Base-by-base conservation (phyloP, 2,888 invertebrate genomes). In the Lasioglossum malachurum region DNA sequence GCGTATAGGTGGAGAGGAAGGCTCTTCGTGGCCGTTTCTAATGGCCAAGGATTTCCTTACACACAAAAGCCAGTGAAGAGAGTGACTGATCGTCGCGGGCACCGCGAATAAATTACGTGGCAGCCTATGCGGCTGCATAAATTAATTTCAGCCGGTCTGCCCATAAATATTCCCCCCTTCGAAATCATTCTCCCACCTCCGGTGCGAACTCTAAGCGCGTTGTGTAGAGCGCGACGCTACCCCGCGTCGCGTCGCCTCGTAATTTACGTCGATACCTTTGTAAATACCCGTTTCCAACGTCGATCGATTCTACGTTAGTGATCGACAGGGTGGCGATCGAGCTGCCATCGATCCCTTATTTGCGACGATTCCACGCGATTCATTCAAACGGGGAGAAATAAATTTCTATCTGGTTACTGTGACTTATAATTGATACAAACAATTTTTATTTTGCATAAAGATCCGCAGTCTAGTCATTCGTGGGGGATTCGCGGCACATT, bases 121-220 rank as follows among this genome's bases (percentile, higher is more conserved):
- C 94, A 94, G 92, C 93, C 94, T 93, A 94, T 94, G 94, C 91
- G 93, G 93, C 94, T 93, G 94, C 94, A 94, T 94, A 94, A 95
- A 95, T 95, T 94, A 95, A 95, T 95, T 95, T 95, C 93, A 93
- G 88, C 93, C 91, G 92, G 89, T 91, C 93, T 87, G 93, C 91
- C 91, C 94, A 94, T 95, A 94, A 95, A 94, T 95, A 94, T 94
- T 93, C 90, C 90, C 92, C 90, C 90, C 92, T 91, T 91, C 92
- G 91, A 93, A 94, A 94, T 94, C 93, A 92, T 89, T 89, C 91
- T 90, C 82, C 89, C 90, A 90, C 91, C 85, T 78, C 64, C 75
- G 72, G 38, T 49, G 80, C 67, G 67, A 67, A 67, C 73, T 72
- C 75, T 80, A 83, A 82, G 82, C 87, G 77, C 87, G 53, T 49